A percentile compares a stretch with the other conserved stretches of the same genome.
Conservation (phyloP, 1,140 invertebrate genomes). For the Dendrolimus punctatus region DNA sequence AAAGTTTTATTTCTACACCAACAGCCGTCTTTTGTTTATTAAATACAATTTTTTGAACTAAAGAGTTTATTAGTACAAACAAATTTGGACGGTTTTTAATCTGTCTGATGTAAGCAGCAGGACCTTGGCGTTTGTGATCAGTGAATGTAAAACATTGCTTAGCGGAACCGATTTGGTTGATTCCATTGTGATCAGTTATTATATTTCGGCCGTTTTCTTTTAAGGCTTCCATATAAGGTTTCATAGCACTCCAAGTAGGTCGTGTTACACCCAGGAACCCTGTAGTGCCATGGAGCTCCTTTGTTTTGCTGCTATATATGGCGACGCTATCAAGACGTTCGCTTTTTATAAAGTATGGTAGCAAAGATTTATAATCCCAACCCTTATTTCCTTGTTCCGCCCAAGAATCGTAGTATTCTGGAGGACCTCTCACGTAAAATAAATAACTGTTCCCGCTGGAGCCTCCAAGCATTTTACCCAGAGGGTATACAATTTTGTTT, state of each 20-base stretch:
- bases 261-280: constrained; percentile 4
- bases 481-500: too few relatives aligned
- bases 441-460: constrained; percentile 93
- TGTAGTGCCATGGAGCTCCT: not conserved
- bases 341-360: constrained; percentile 88
- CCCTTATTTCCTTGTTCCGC: constrained; percentile 83
- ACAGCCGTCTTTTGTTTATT: constrained; percentile 73
- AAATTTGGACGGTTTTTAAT: constrained; percentile 81
- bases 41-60: constrained; percentile 78
- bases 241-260: constrained; percentile 70
- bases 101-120: constrained; percentile 86
- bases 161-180: constrained; percentile 6
- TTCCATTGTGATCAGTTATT: not conserved
- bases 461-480: constrained; percentile 86
- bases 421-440: constrained; percentile 89
- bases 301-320: constrained; percentile 65
- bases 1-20: constrained; percentile 48
- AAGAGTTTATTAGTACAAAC: constrained; percentile 80
- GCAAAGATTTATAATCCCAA: constrained; percentile 87
- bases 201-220: constrained; percentile 84
- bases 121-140: constrained; percentile 85
- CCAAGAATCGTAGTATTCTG: constrained; percentile 90
- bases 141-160: constrained; percentile 65
- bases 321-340: constrained; percentile 86
- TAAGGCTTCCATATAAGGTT: constrained; percentile 75